Conservation (phyloP, 23 tunicate genomes). For the Halocynthia aurantium region DNA sequence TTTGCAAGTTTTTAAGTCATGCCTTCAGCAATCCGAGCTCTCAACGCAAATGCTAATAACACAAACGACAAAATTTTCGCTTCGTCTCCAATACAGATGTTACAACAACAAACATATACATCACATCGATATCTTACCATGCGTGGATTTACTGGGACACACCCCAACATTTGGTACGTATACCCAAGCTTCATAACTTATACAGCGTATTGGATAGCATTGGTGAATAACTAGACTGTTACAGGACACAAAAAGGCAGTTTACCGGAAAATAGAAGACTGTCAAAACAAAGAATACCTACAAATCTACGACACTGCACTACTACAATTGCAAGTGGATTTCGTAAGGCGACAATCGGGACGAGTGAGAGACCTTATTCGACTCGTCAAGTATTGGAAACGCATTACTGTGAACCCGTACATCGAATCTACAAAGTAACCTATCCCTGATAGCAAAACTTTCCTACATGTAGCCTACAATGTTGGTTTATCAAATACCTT, state of each 20-base stretch:
- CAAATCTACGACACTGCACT: conserved; percentile 29
- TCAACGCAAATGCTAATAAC: conserved; percentile 39
- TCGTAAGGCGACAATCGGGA: conserved; percentile 34
- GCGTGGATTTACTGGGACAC: conserved; percentile 43
- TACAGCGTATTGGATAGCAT: no score
- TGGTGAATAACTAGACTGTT: background rate
- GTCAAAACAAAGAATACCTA: conserved; percentile 37
- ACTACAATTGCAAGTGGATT: conserved; percentile 50
- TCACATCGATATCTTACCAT: conserved; percentile 47
- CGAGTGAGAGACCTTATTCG: conserved; percentile 35
- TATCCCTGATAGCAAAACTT: no score
- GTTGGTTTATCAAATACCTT: no score
- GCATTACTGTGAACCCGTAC: conserved; percentile 1
- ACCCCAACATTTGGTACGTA: conserved; percentile 32
- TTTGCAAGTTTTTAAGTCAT: conserved; percentile 20
- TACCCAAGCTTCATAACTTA: no score
- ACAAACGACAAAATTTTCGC: conserved; percentile 28
- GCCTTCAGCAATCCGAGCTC: conserved; percentile 27
- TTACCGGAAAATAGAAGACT: conserved; percentile 29
- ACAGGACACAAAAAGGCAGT: conserved; percentile 46
- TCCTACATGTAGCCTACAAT: no score
- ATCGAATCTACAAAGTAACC: no score
- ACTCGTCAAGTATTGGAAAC: conserved; percentile 47
- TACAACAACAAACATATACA: conserved; percentile 45
- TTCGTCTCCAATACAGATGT: conserved; percentile 50